Base-by-base conservation (phyloP, 2,113 vertebrate genomes). In the Thryonomys swinderianus region DNA sequence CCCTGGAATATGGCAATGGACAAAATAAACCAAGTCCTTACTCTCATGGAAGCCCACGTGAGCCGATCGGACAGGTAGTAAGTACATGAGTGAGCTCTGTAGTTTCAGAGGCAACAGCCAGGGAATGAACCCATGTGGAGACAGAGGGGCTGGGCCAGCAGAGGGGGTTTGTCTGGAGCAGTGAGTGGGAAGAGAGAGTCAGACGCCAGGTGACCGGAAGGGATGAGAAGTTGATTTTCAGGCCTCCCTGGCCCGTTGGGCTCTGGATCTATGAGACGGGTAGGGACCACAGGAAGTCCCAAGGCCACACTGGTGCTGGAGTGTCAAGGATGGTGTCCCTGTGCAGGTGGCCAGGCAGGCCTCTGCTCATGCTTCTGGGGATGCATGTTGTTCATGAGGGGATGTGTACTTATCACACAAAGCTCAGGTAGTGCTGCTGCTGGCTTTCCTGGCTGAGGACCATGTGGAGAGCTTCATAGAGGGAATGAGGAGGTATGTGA, bases 151-250 rank as follows among this genome's bases (percentile, higher is more conserved):
- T 55, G 34, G 85, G 42, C 37, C 5, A 40, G n/a, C 30, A n/a
- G 32, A 73, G 42, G 27, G 42, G 25, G 23, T 27, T 45, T 27
- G 25, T 74, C 13, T 5, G 5, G 42, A 48, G 73, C 42, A 76
- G 73, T 48, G 73, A 27, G n/a, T 7, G 45, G 9, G 9, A 21
- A n/a, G 8, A 1, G 51, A 69, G 13, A 0, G 18, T 2, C 1
- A 0, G 2, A 45, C 14, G 23, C 7, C 11, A 20, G 42, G 76
- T 27, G 7, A 27, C 7, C n/a, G 64, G 66, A 42, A 0, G 1
- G 30, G 5, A 16, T 12, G 48, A 17, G 34, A 66, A 67, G 79
- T 61, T 55, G 14, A 32, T 51, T 78, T 55, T 73, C 73, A 80
- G 37, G 81, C 27, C 12, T 34, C 59, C 7, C 64, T 25, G 30